These are phyloP conservation scores for Saguinus midas DNA, from an alignment of 2,113 vertebrate genomes.

Conservation along the genomic window DNA sequence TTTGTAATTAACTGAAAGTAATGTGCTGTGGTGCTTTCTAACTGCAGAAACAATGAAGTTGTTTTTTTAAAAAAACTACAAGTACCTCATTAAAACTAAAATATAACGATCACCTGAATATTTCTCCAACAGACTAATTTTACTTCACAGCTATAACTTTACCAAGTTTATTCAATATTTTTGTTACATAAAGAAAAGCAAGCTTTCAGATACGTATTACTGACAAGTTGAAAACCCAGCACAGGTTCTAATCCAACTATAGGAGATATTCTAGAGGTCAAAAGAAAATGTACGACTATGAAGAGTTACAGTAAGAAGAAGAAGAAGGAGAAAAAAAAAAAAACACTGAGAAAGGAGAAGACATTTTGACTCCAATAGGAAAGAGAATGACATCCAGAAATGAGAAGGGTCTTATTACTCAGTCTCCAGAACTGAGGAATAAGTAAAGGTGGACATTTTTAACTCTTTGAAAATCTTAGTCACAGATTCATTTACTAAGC, in stretches of 20 bases:
- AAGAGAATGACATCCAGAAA: not conserved
- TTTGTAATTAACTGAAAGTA: conserved; percentile 60
- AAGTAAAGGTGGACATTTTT: not conserved
- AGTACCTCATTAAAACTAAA: conserved; percentile 59
- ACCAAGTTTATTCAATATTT: not conserved
- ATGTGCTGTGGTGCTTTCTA: conserved; percentile 36
- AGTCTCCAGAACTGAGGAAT: not conserved
- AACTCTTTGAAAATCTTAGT: not conserved
- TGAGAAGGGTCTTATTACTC: not conserved
- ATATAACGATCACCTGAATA: conserved; percentile 55
- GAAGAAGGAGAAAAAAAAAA: not conserved
- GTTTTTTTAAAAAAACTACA: not conserved
- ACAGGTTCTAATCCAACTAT: not conserved
- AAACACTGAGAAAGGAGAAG: not conserved
- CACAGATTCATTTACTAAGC: not conserved
- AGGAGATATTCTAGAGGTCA: not conserved
- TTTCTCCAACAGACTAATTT: conserved; percentile 53
- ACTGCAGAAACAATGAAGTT: conserved; percentile 30
- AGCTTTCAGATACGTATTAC: not conserved
- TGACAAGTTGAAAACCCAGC: not conserved
- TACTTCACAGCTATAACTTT: conserved; percentile 15
- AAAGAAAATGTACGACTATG: not conserved
- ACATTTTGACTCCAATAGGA: not conserved
- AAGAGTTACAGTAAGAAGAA: not conserved
- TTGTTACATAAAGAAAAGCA: not conserved